Base-by-base conservation (phyloP, 2,888 invertebrate genomes). In the Phengaris arion region DNA sequence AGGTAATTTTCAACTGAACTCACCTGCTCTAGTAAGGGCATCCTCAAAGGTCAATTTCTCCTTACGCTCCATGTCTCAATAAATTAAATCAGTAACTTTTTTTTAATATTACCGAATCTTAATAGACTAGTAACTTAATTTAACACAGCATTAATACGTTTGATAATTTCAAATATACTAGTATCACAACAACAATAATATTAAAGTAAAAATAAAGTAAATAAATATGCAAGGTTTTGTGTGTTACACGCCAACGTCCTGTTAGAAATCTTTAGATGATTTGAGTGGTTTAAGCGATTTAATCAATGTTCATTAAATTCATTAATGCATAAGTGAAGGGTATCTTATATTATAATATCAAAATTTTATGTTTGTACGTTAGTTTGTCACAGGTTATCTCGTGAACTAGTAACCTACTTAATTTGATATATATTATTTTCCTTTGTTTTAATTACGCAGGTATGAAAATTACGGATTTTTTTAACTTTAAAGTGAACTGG, bases 21-120 rank as follows among this genome's bases (percentile, higher is more conserved):
- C 22, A 80, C 81, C 81, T 69, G 81, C 69, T 78, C 74, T 79
- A 22, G 77, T 77, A 69, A 81, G 76, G 7, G 81, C 81, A 54
- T 76, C 80, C 74, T 81, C 81, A 64, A 82, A 81, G 0, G 81
- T 74, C n/a, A 81, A 77, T 73, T 79, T 80, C 3, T 76, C 72
- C n/a, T 76, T 78, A 46, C 75, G 75, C 72, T 75, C 68, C 54
- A 69, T 55, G 48, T 48, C 46, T 46, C 45, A 68, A 46, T 4
- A 3, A 46, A 48, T 15, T 15, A 6, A n/a, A n/a, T 15, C 6
- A 69, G 45, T 48, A 69, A 48, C 0, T n/a, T 48, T 48, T n/a
- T 59, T n/a, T 12, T 12, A 64, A 35, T 45, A 64, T 64, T 35
- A 6, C 45, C 64, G 12, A 35, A 13, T 45, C 12, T 12, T 64